phyloP scores from a whole-genome alignment of 1,140 invertebrate species.

The Pogonomyrmex barbatus region DNA sequence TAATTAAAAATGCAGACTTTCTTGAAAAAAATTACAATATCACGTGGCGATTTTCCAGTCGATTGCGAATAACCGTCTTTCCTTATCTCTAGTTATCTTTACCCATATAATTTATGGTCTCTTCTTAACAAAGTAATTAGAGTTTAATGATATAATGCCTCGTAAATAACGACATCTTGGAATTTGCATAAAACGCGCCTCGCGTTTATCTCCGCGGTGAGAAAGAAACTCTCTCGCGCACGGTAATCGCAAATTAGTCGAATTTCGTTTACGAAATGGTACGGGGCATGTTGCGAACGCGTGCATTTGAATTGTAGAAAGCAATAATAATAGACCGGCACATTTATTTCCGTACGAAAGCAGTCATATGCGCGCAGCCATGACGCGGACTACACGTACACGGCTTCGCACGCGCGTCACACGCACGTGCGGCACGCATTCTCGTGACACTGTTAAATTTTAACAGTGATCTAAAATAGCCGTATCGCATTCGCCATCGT shows the following conservation, averaged over 20 bases:
- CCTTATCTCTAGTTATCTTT: background rate
- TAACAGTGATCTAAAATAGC: constrained; percentile 38
- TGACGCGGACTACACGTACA: constrained; percentile 11
- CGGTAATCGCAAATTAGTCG: constrained; percentile 47
- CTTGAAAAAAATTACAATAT: background rate
- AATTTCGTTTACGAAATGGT: constrained; percentile 40
- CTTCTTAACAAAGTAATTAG: background rate
- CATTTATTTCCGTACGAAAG: constrained; percentile 29
- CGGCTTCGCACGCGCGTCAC: background rate
- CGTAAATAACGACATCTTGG: constrained; percentile 4
- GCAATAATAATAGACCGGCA: constrained; percentile 12
- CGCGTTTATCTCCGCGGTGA: background rate
- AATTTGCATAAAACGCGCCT: background rate
- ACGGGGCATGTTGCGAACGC: constrained; percentile 1
- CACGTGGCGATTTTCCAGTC: background rate
- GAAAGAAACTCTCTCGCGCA: background rate
- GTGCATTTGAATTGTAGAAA: constrained; percentile 55
- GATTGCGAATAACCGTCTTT: background rate
- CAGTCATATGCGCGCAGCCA: background rate
- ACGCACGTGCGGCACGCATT: background rate
- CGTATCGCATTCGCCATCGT: background rate
- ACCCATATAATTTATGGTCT: background rate
- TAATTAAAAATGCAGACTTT: background rate
- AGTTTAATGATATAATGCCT: background rate
- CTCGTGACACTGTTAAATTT: constrained; percentile 43